Evolutionary conservation across 2,888 invertebrate species (phyloP).

Genomic region (Dolomedes plantarius): DNA sequence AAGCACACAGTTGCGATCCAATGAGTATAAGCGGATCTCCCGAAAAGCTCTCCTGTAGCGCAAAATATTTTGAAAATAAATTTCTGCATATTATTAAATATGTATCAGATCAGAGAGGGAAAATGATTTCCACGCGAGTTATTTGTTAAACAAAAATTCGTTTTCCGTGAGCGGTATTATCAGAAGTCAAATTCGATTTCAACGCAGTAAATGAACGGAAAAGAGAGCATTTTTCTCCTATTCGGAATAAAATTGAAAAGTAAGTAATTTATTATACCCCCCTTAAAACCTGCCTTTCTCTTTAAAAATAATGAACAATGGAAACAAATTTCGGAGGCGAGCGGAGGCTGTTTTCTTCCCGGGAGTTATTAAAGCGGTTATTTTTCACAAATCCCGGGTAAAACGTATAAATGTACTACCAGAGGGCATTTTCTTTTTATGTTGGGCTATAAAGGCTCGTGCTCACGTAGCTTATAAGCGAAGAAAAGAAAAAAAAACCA

Average conservation of each 20-base stretch:
- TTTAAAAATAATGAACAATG: slow-evolving; percentile 7
- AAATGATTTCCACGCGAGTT: too few relatives aligned
- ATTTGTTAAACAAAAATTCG: too few relatives aligned
- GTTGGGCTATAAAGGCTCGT: slow-evolving; percentile 3
- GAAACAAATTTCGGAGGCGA: neutral
- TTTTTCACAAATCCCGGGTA: neutral
- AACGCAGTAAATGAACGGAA: neutral
- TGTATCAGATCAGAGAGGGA: too few relatives aligned
- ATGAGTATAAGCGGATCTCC: too few relatives aligned
- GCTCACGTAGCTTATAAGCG: neutral
- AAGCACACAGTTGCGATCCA: too few relatives aligned
- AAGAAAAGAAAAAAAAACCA: neutral
- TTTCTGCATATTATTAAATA: too few relatives aligned
- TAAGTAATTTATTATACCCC: neutral
- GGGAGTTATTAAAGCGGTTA: neutral
- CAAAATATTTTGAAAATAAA: too few relatives aligned
- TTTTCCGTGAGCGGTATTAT: too few relatives aligned
- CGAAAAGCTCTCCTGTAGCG: too few relatives aligned
- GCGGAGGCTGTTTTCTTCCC: neutral
- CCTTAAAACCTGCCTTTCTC: neutral
- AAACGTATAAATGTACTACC: neutral
- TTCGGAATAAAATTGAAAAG: neutral
- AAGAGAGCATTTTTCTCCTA: neutral
- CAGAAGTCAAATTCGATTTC: neutral
- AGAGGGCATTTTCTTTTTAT: neutral